Conservation (phyloP, 1,140 invertebrate species). For the Microplitis demolitor region DNA sequence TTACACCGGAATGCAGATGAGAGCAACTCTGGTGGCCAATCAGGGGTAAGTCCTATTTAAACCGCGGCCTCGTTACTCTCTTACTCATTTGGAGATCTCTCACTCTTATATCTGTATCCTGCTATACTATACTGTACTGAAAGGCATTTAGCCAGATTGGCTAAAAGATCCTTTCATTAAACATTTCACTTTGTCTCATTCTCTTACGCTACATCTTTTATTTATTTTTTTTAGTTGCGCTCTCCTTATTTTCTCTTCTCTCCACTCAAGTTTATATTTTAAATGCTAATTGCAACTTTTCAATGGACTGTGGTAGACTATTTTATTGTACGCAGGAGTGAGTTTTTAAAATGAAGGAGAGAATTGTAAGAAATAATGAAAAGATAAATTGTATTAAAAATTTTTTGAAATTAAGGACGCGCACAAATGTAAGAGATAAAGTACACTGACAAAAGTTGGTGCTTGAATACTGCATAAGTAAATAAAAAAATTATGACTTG, state of each 20-base stretch:
- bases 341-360: constrained; percentile 1
- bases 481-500: too few relatives aligned
- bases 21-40: constrained; percentile 44
- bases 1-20: not conserved
- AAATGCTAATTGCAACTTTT: constrained; percentile 62
- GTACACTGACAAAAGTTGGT: not conserved
- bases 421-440: not conserved
- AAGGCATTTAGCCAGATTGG: constrained; percentile 58
- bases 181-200: constrained; percentile 49
- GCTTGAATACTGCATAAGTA: not conserved
- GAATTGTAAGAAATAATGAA: not conserved
- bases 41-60: constrained; percentile 56
- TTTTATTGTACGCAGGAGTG: constrained; percentile 19
- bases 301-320: constrained; percentile 48
- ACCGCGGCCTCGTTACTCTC: constrained; percentile 37
- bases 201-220: constrained; percentile 20
- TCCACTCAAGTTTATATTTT: constrained; percentile 54
- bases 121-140: constrained; percentile 34
- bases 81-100: constrained; percentile 21
- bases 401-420: constrained; percentile 34
- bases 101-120: constrained; percentile 25
- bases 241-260: constrained; percentile 31
- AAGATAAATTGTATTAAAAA: constrained; percentile 16
- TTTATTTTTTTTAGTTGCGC: constrained; percentile 21
- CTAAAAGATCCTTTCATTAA: constrained; percentile 58